These are phyloP conservation scores for Columba janthina DNA, from an alignment of 2,113 vertebrate genomes.

Conservation along the genomic window DNA sequence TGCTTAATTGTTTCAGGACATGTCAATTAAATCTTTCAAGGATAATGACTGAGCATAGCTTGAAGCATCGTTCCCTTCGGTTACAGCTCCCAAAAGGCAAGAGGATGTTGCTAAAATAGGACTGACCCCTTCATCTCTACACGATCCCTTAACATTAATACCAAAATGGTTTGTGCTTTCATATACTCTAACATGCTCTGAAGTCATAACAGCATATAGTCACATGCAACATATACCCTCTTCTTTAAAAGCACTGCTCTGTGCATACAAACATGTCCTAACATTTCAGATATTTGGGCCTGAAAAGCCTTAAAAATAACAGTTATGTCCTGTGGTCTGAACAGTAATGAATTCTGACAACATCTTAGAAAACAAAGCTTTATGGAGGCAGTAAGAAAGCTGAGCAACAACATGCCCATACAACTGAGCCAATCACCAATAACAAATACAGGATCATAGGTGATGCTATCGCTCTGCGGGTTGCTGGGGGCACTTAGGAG, in stretches of 20 bases:
- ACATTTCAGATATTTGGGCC: background rate
- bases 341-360: background rate
- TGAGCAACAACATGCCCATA: background rate
- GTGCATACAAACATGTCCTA: accelerated
- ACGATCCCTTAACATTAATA: background rate
- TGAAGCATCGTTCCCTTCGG: background rate
- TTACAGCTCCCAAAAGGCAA: background rate
- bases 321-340: background rate
- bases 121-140: background rate
- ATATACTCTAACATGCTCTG: accelerated
- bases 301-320: background rate
- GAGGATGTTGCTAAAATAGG: background rate
- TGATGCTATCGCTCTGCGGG: background rate
- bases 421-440: accelerated
- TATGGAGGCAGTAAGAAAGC: background rate
- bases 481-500: background rate
- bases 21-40: background rate
- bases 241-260: background rate
- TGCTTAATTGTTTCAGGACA: background rate
- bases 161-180: background rate
- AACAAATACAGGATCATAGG: background rate
- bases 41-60: background rate
- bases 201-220: background rate
- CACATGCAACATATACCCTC: background rate
- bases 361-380: background rate